A percentile compares a stretch with the other conserved stretches of the same genome.
phyloP scores from a whole-genome alignment of 53 echinoderm and acorn worm genomes.

The Temnopleurus reevesii region DNA sequence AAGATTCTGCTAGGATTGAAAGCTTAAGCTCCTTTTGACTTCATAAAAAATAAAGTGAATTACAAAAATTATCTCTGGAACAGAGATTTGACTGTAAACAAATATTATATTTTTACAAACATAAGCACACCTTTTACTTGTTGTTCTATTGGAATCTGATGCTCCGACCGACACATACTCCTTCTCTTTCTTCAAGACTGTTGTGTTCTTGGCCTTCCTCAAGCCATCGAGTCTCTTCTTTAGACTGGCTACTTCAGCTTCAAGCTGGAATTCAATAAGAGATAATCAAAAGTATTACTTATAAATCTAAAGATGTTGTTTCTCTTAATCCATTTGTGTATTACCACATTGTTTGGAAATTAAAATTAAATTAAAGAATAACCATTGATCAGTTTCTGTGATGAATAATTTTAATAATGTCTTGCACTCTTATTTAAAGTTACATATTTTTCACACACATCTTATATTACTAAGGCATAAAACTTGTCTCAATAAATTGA shows the following conservation, averaged over 20 bases:
- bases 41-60: too few relatives aligned
- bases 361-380: too few relatives aligned
- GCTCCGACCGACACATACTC: slow-evolving; percentile 70
- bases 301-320: not conserved
- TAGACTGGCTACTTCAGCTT: slow-evolving; percentile 74
- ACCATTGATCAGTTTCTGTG: too few relatives aligned
- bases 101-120: not conserved
- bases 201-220: slow-evolving; percentile 93
- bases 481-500: too few relatives aligned
- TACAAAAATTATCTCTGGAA: not conserved
- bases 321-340: too few relatives aligned
- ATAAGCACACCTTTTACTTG: not conserved
- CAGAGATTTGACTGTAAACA: not conserved
- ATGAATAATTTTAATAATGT: too few relatives aligned
- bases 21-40: too few relatives aligned
- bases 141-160: slow-evolving; percentile 32
- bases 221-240: slow-evolving; percentile 86
- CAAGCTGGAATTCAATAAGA: slow-evolving; percentile 63
- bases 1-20: too few relatives aligned
- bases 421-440: too few relatives aligned
- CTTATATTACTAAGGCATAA: too few relatives aligned
- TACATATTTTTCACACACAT: too few relatives aligned
- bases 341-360: too few relatives aligned
- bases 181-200: slow-evolving; percentile 89
- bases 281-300: not conserved